phyloP scores from a whole-genome alignment of 64 coral and sea anemone genomes.

The Acropora tenuis region DNA sequence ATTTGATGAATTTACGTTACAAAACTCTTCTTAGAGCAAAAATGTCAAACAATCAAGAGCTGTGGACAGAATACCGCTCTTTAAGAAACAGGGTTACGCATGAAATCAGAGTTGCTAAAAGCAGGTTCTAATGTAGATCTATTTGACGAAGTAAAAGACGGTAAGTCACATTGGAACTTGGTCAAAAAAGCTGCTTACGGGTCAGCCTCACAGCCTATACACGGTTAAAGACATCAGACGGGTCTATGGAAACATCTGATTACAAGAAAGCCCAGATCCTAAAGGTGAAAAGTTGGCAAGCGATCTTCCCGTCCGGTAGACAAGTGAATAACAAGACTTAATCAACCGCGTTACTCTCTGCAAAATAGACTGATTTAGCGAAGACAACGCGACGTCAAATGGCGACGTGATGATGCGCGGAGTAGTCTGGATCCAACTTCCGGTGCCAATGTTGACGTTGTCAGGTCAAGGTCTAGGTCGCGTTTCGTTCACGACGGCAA shows the following conservation, averaged over 20 bases:
- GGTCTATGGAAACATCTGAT: background rate
- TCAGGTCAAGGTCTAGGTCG: too few relatives aligned
- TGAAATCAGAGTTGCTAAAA: background rate
- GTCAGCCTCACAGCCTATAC: background rate
- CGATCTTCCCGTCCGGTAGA: too few relatives aligned
- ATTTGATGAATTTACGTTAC: background rate
- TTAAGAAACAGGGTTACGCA: constrained; percentile 19
- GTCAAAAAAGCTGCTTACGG: background rate
- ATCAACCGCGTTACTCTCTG: too few relatives aligned
- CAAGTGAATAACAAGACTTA: too few relatives aligned
- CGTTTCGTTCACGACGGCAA: too few relatives aligned
- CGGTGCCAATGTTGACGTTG: too few relatives aligned
- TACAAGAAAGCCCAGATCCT: background rate
- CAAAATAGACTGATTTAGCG: too few relatives aligned
- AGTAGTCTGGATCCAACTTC: too few relatives aligned
- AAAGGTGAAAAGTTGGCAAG: background rate
- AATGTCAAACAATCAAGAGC: background rate
- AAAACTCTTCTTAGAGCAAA: background rate
- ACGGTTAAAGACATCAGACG: background rate
- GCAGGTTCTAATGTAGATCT: constrained; percentile 4
- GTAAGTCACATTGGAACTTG: constrained; percentile 31
- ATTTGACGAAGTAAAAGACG: constrained; percentile 48
- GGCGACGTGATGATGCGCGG: too few relatives aligned
- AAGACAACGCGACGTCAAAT: too few relatives aligned
- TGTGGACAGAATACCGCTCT: background rate